A percentile compares a stretch with the other conserved stretches of the same genome.
These are phyloP conservation scores for Gonatopus flavifemur DNA, from an alignment of 1,140 invertebrate genomes.

Conservation along the genomic window DNA sequence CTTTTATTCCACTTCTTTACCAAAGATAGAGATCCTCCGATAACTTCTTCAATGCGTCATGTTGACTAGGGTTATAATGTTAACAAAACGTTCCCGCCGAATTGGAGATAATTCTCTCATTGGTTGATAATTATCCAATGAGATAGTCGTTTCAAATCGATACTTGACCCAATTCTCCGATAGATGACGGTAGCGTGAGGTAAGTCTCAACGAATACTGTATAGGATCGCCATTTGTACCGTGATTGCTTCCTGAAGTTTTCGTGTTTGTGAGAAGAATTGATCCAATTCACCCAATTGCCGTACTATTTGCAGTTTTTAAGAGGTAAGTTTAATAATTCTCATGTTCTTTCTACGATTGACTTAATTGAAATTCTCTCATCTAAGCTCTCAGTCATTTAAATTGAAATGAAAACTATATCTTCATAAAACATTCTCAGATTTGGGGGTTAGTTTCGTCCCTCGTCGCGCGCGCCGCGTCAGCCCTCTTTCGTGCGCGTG, in stretches of 20 bases:
- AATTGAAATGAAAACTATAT: too few species aligned
- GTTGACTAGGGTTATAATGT: too few species aligned
- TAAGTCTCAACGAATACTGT: slow-evolving; percentile 27
- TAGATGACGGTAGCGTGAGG: slow-evolving; percentile 34
- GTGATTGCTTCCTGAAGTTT: slow-evolving; percentile 37
- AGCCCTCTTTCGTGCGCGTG: slow-evolving; percentile 34
- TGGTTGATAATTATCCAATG: slow-evolving; percentile 20
- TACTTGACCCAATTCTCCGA: slow-evolving; percentile 5
- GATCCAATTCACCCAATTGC: slow-evolving; percentile 24
- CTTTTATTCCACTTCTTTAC: too few species aligned
- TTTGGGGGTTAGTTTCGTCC: slow-evolving; percentile 35
- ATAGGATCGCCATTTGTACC: slow-evolving; percentile 39
- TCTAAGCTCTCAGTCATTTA: too few species aligned
- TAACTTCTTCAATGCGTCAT: too few species aligned
- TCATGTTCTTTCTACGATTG: too few species aligned
- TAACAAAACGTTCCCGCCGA: slow-evolving; percentile 29
- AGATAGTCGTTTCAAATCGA: neutral
- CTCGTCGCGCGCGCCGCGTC: slow-evolving; percentile 20
- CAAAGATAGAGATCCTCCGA: too few species aligned
- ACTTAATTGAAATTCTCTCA: too few species aligned
- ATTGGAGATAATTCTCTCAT: slow-evolving; percentile 2
- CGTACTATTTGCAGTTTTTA: slow-evolving; percentile 2
- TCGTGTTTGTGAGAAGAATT: slow-evolving; percentile 41
- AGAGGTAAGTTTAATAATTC: slow-evolving; percentile 26
- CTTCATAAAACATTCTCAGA: too few species aligned